Evolutionary conservation across 2,888 invertebrate genomes (phyloP), one percentile per base, ranked within the genome.

Genomic region (Ophioninae sp.): DNA sequence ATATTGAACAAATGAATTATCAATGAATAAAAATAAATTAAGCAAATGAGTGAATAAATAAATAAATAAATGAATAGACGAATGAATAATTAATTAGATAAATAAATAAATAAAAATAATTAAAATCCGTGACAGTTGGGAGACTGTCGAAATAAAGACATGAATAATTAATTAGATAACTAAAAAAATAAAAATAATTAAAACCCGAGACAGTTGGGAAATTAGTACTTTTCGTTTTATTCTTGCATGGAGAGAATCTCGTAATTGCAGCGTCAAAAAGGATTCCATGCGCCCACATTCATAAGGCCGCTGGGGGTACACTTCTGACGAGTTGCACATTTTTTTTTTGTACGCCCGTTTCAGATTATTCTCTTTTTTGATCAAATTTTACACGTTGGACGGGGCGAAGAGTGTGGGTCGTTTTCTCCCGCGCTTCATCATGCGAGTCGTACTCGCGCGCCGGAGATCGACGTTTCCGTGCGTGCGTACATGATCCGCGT

Each of bases 391-490:
- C 37, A 41, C 51, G 51, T 56, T 44, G 51, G 63, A 61, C 78
- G 39, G 17, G n/a, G 41, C 22, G 23, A 58, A 58, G 41, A 41
- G 30, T 22, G 44, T 61, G 22, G n/a, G n/a, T n/a, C 51, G 71
- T 75, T 67, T 67, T 20, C 41, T 73, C 41, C 56, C n/a, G 58
- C 9, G 7, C 10, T 9, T 56, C 37, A 75, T 51, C 51, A 30
- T 64, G 6, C 51, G 41, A 51, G 23, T 44, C 13, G 59, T 71
- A 59, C 67, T 44, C n/a, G 37, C 41, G 76, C 72, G 59, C 63
- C 73, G 51, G 23, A 59, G 81, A 84, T 81, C 78, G 84, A 81
- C 81, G 84, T 84, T 84, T 81, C 84, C 84, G 74, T 71, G 63
- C 74, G 69, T 51, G 58, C 74, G 59, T 23, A 44, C 67, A 75